These are phyloP conservation scores for Melanotaenia maccullochi DNA, from an alignment of 2,797 vertebrate species.

Conservation along the genomic window DNA sequence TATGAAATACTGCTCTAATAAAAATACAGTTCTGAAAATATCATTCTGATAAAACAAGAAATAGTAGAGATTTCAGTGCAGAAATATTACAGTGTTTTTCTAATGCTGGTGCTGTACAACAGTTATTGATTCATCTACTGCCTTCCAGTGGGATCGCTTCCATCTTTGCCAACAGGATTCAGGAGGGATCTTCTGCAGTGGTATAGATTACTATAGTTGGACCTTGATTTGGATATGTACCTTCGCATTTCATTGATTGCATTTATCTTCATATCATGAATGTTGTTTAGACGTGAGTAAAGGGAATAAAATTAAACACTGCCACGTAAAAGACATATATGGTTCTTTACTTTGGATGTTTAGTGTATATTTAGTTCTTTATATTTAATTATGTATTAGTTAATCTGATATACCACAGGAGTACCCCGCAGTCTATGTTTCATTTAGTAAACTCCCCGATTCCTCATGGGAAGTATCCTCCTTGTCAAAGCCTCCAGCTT, in stretches of 20 bases:
- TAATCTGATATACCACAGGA: conserved; percentile 38
- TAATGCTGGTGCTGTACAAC: background rate
- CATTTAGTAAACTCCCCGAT: conserved; percentile 50
- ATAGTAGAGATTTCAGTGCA: background rate
- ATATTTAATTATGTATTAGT: conserved; percentile 31
- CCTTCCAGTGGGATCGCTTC: conserved; percentile 15
- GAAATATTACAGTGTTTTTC: background rate
- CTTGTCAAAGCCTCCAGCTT: conserved; percentile 26
- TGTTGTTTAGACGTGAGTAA: background rate
- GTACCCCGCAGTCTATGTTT: conserved; percentile 41
- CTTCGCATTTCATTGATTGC: conserved; percentile 12
- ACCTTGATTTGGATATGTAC: conserved; percentile 9
- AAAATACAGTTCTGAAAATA: background rate
- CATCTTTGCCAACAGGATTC: background rate
- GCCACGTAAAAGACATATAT: background rate
- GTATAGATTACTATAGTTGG: background rate
- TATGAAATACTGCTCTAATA: background rate
- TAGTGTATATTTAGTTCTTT: conserved; percentile 20
- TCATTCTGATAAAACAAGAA: background rate
- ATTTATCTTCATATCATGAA: conserved; percentile 4
- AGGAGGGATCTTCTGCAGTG: conserved; percentile 16
- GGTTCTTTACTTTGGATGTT: conserved; percentile 1
- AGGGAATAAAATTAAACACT: background rate
- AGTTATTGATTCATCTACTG: conserved; percentile 8
- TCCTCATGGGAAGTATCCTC: conserved; percentile 41